Evolutionary conservation across 2,113 vertebrate genomes (phyloP), one percentile per base, ranked within the genome.

Genomic region (Eclectus roratus): DNA sequence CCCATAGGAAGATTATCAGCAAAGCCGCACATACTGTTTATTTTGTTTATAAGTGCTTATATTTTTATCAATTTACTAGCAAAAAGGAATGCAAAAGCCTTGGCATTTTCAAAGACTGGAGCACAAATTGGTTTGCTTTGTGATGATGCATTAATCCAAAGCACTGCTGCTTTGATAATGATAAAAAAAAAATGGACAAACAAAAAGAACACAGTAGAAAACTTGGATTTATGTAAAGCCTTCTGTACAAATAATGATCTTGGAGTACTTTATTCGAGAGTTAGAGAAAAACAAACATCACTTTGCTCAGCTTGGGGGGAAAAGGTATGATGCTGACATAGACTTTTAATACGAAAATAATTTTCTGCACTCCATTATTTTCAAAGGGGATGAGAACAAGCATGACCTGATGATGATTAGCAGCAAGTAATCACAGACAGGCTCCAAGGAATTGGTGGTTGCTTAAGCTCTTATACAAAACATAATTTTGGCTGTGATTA

Each of bases 401-500:
- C 68, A 73, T 72, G 85, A 93, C 84, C 73, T 95, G 66, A 77
- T 91, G 61, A 69, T 94, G 88, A 96, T 95, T 90, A 97, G 83
- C 80, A 95, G 39, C 64, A 74, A 80, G 50, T 79, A 94, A 73
- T 90, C 90, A 89, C 47, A 80, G 50, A 47, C 60, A 58, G 28
- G 43, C 87, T 93, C 60, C 41, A 91, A 95, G 76, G 66, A 85
- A 95, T 64, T 94, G 91, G 56, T 86, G 87, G 49, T 60, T 96
- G 46, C 56, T 53, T 96, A 94, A 97, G 49, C 79, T 91, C 44
- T 88, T 76, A 71, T 58, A 66, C 37, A 91, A 85, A 96, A 91
- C 72, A 70, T 27, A 85, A 87, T 96, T 97, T 96, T 96, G 49
- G 28, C 63, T 94, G 37, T 81, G 79, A 94, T 94, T 96, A 91